Conservation (phyloP, 2,888 invertebrate genomes). For the Hypomecis atomaria region DNA sequence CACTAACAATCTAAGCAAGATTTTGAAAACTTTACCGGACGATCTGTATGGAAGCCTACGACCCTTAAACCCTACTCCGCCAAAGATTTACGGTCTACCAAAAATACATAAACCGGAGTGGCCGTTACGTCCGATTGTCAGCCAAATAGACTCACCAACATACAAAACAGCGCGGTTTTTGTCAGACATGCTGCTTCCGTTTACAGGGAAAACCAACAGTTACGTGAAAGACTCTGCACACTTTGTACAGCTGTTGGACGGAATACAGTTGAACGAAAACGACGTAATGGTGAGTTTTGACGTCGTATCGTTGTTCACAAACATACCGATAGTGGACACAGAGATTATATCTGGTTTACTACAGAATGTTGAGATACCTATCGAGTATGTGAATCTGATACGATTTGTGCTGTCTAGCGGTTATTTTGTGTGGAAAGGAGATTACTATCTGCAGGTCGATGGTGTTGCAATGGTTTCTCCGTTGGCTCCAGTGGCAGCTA, state of each 20-base stretch:
- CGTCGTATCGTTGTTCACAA: not conserved
- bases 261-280: not conserved
- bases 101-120: not conserved
- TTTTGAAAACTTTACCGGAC: too few species aligned
- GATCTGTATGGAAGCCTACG: too few species aligned
- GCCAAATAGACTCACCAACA: constrained; percentile 4
- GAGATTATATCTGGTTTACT: not conserved
- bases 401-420: not conserved
- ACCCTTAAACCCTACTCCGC: constrained; percentile 7
- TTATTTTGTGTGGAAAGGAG: not conserved
- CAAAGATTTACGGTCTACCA: constrained; percentile 3
- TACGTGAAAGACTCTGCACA: constrained; percentile 4
- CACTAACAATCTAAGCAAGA: too few species aligned
- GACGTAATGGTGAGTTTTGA: not conserved
- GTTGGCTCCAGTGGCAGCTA: too few species aligned
- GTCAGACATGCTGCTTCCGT: constrained; percentile 1
- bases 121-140: constrained; percentile 1
- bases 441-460: constrained; percentile 1
- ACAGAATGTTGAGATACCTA: not conserved
- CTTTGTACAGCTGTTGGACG: not conserved
- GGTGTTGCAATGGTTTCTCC: constrained; percentile 7
- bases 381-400: not conserved
- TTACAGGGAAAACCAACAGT: not conserved
- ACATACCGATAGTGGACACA: not conserved
- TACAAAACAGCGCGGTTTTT: constrained; percentile 3